Evolutionary conservation across 2,888 invertebrate species (phyloP).

Genomic region (Lasioglossum vierecki): DNA sequence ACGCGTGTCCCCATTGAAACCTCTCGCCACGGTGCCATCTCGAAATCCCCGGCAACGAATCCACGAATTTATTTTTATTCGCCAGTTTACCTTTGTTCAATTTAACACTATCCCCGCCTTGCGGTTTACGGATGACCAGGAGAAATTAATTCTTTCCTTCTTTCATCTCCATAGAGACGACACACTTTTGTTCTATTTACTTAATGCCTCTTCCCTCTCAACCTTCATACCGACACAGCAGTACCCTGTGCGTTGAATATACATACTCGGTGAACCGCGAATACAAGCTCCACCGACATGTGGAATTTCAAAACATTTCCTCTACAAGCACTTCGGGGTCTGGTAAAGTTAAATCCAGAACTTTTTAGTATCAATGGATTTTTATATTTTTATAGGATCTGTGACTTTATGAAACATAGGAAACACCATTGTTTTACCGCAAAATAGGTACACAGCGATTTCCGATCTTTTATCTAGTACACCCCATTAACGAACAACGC

Average conservation of each 20-base stretch:
- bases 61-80: conserved; percentile 59
- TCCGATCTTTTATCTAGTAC: neutral
- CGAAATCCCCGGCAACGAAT: conserved; percentile 31
- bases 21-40: conserved; percentile 35
- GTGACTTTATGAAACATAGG: neutral
- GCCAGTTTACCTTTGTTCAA: conserved; percentile 56
- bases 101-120: conserved; percentile 35
- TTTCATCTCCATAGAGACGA: conserved; percentile 23
- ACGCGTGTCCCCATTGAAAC: conserved; percentile 41
- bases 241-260: neutral
- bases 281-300: neutral
- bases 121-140: conserved; percentile 21
- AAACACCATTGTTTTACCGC: neutral
- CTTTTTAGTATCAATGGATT: neutral
- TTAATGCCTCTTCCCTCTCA: conserved; percentile 23
- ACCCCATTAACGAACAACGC: neutral
- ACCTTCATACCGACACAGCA: neutral
- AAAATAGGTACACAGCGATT: neutral
- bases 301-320: neutral
- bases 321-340: too few species aligned
- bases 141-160: conserved; percentile 26
- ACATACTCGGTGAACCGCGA: neutral
- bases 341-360: neutral
- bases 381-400: neutral
- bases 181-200: conserved; percentile 49